Conservation (phyloP, 2,888 invertebrate genomes). For the Lasius fuliginosus region DNA sequence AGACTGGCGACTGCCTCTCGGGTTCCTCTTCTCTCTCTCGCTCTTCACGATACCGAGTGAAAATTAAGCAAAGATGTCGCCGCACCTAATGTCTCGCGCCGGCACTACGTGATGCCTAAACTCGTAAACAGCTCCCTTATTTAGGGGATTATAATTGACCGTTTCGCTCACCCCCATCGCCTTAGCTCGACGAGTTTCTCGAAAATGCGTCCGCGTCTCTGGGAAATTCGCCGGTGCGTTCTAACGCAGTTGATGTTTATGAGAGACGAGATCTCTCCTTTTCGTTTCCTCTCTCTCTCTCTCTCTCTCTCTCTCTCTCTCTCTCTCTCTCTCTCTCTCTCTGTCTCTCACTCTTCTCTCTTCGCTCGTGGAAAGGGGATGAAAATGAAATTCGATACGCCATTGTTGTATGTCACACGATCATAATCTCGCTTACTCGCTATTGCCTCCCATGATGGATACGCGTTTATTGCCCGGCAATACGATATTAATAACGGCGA, state of each 20-base stretch:
- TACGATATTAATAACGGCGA: slow-evolving; percentile 40
- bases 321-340: not conserved
- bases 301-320: not conserved
- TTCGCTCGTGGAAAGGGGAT: slow-evolving; percentile 48
- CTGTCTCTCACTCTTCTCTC: slow-evolving; percentile 32
- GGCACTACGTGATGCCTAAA: slow-evolving; percentile 70
- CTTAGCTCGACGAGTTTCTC: slow-evolving; percentile 71
- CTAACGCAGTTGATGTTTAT: slow-evolving; percentile 60
- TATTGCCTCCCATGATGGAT: slow-evolving; percentile 46
- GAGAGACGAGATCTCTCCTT: slow-evolving; percentile 35
- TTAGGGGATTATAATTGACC: slow-evolving; percentile 84
- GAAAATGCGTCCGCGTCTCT: slow-evolving; percentile 59
- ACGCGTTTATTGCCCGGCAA: slow-evolving; percentile 33
- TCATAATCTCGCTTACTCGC: slow-evolving; percentile 57
- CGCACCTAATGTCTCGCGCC: slow-evolving; percentile 75
- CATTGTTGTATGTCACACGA: slow-evolving; percentile 65
- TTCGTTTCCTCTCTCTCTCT: not conserved
- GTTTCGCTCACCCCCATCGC: slow-evolving; percentile 67
- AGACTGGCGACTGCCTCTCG: slow-evolving; percentile 74
- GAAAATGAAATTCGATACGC: slow-evolving; percentile 69
- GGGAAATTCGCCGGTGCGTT: slow-evolving; percentile 67
- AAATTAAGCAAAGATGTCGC: slow-evolving; percentile 86
- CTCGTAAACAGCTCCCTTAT: slow-evolving; percentile 84
- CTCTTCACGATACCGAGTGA: slow-evolving; percentile 56
- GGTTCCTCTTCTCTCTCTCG: slow-evolving; percentile 22